A percentile compares a stretch with the other conserved stretches of the same genome.
These are phyloP conservation scores for Ploceus nigricollis DNA, from an alignment of 2,113 vertebrate species.

Conservation along the genomic window DNA sequence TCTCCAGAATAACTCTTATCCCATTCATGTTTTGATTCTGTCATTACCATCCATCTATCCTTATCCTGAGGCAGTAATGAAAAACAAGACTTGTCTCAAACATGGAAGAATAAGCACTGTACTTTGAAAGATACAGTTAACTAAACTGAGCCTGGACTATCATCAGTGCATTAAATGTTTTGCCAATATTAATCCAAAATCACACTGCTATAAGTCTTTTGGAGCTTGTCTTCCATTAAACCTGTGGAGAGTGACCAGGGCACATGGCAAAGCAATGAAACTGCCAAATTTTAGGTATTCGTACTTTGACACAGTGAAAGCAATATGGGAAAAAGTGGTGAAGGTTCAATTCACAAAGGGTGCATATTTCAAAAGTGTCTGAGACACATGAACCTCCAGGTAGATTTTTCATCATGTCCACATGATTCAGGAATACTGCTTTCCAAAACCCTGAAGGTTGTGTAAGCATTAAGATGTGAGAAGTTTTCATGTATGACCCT, in stretches of 20 bases:
- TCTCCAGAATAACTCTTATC: slow-evolving; percentile 20
- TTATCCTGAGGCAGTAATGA: slow-evolving; percentile 16
- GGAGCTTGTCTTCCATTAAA: background rate
- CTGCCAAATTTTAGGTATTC: background rate
- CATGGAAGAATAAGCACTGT: background rate
- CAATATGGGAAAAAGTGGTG: background rate
- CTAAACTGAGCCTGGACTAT: background rate
- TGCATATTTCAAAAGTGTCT: background rate
- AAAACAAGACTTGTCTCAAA: slow-evolving; percentile 24
- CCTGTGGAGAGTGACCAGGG: background rate
- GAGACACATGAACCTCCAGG: background rate
- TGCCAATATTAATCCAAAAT: background rate
- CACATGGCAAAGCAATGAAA: background rate
- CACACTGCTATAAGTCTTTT: background rate
- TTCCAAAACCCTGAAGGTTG: background rate
- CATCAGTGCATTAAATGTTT: background rate
- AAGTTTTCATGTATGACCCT: background rate
- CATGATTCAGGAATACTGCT: background rate
- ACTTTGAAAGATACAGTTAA: background rate
- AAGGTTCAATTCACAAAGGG: background rate
- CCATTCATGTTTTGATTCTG: slow-evolving; percentile 38
- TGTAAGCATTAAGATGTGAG: background rate
- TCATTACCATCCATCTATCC: slow-evolving; percentile 3
- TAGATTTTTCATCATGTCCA: background rate
- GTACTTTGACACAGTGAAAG: background rate